phyloP scores from a whole-genome alignment of 2,113 vertebrate genomes.

The Martes martes region DNA sequence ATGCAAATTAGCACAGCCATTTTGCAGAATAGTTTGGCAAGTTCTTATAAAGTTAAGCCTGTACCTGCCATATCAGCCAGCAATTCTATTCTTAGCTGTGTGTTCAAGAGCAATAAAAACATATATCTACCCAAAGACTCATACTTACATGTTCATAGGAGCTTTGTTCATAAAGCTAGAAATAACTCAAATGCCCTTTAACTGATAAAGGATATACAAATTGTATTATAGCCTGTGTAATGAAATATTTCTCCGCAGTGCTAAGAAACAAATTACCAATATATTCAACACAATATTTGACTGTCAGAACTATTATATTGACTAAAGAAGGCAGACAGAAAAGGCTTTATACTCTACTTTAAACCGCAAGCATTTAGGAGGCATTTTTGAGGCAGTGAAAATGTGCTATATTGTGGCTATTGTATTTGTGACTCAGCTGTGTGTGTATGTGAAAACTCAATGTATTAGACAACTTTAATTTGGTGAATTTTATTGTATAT shows the following conservation, averaged over 20 bases:
- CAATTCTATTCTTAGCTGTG: neutral
- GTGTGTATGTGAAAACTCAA: neutral
- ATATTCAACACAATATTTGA: neutral
- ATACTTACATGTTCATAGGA: neutral
- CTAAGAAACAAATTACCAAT: neutral
- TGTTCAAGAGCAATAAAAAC: neutral
- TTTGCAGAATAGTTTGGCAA: neutral
- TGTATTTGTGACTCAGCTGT: neutral
- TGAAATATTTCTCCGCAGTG: neutral
- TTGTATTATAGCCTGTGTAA: neutral
- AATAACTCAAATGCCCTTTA: neutral
- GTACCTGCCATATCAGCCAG: neutral
- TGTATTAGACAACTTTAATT: neutral
- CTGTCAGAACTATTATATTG: neutral
- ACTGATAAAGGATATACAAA: neutral
- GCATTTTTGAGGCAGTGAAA: neutral
- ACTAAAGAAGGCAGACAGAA: neutral
- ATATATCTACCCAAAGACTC: neutral
- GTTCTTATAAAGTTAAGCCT: neutral
- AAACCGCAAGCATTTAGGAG: neutral
- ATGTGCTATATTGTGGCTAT: neutral
- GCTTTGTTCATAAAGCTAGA: neutral
- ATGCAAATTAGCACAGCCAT: neutral
- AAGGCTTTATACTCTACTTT: neutral
- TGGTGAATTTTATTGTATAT: neutral